Evolutionary conservation across 1,140 invertebrate genomes (phyloP).

Genomic region (Lucilia sericata): DNA sequence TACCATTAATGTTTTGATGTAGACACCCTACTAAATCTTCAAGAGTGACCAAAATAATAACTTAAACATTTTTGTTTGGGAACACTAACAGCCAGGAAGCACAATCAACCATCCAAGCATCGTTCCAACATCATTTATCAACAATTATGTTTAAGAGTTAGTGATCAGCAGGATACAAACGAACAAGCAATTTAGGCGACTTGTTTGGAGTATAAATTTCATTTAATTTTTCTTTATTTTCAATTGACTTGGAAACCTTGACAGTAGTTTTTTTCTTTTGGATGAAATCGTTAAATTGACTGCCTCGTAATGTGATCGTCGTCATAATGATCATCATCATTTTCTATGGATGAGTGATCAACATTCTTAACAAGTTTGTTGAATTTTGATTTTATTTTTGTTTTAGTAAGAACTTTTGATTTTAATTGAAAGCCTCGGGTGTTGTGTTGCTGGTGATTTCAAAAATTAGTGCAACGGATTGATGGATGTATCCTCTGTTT

Average conservation of each 20-base stretch:
- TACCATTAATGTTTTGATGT: slow-evolving; percentile 41
- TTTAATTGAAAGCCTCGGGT: slow-evolving; percentile 31
- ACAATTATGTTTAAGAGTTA: slow-evolving; percentile 23
- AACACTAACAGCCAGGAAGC: not conserved
- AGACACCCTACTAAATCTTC: slow-evolving; percentile 18
- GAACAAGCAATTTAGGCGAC: not conserved
- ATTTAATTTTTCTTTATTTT: not conserved
- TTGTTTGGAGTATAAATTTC: slow-evolving; percentile 8
- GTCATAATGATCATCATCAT: not conserved
- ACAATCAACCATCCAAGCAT: not conserved
- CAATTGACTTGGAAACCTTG: not conserved
- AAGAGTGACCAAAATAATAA: not conserved
- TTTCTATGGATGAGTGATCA: not conserved
- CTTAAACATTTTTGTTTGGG: not conserved
- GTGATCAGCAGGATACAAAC: slow-evolving; percentile 30
- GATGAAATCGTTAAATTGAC: not conserved
- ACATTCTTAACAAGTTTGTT: too few species aligned
- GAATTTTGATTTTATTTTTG: not conserved
- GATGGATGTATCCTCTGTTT: not conserved
- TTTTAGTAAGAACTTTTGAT: not conserved
- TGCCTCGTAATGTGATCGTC: not conserved
- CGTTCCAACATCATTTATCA: slow-evolving; percentile 26
- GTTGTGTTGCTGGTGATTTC: not conserved
- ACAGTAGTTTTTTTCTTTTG: not conserved
- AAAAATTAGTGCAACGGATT: not conserved